phyloP scores from a whole-genome alignment of 2,888 invertebrate genomes.

The Cenopis cana region DNA sequence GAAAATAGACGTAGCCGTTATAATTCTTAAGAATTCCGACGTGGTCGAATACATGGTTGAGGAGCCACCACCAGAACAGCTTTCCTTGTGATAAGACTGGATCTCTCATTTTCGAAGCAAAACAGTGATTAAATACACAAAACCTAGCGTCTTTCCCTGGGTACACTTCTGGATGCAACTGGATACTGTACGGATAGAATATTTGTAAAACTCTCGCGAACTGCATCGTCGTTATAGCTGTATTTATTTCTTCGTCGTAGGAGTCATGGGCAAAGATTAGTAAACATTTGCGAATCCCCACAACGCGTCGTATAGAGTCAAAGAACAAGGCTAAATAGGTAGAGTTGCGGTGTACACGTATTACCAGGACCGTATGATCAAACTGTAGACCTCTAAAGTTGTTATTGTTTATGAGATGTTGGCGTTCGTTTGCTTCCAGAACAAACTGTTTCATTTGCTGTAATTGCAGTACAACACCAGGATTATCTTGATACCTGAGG shows the following conservation, averaged over 20 bases:
- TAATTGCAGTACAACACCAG: background rate
- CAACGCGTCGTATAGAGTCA: slow-evolving; percentile 51
- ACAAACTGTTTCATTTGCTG: slow-evolving; percentile 50
- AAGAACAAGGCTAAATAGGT: slow-evolving; percentile 55
- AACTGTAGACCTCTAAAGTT: slow-evolving; percentile 37
- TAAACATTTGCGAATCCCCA: slow-evolving; percentile 54
- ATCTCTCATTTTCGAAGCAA: background rate
- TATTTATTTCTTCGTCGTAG: slow-evolving; percentile 49
- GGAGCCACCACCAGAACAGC: slow-evolving; percentile 41
- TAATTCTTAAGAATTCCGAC: slow-evolving; percentile 57
- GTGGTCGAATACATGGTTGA: slow-evolving; percentile 49
- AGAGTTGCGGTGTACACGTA: slow-evolving; percentile 58
- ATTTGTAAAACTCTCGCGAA: slow-evolving; percentile 60
- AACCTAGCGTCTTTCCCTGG: slow-evolving; percentile 21
- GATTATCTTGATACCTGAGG: background rate
- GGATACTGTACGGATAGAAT: slow-evolving; percentile 58
- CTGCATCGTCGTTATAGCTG: slow-evolving; percentile 43
- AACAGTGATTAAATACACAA: slow-evolving; percentile 15
- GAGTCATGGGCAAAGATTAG: slow-evolving; percentile 57
- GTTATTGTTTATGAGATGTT: slow-evolving; percentile 51
- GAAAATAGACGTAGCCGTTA: slow-evolving; percentile 49
- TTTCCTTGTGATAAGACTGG: slow-evolving; percentile 16
- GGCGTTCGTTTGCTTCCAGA: slow-evolving; percentile 52
- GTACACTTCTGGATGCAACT: slow-evolving; percentile 29
- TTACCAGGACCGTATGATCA: slow-evolving; percentile 53